Conservation (phyloP, 2,113 vertebrate genomes). For the Sebastes fasciatus region DNA sequence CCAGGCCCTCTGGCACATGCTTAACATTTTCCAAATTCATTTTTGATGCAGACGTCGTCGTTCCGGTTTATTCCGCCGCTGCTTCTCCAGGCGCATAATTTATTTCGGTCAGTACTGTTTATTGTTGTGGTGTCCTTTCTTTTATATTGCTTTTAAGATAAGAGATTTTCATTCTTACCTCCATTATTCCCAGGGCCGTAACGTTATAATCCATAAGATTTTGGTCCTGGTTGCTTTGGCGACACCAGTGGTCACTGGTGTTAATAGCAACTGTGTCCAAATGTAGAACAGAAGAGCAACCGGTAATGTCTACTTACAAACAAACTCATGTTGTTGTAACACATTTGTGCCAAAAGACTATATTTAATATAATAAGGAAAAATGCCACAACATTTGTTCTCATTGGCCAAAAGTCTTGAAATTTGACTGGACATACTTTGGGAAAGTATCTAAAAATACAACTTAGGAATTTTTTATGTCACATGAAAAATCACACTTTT, state of each 20-base stretch:
- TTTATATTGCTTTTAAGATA: neutral
- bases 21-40: constrained; percentile 15
- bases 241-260: neutral
- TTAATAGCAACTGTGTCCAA: neutral
- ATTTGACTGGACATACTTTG: too few relatives aligned
- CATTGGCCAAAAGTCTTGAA: too few relatives aligned
- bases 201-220: neutral
- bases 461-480: too few relatives aligned
- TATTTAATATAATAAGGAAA: too few relatives aligned
- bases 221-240: neutral
- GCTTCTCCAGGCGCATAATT: neutral
- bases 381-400: too few relatives aligned
- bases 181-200: neutral
- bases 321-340: neutral
- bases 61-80: neutral
- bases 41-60: constrained; percentile 6
- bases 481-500: too few relatives aligned
- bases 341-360: too few relatives aligned
- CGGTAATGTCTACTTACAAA: neutral
- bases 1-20: neutral
- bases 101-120: neutral
- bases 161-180: neutral
- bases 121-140: neutral
- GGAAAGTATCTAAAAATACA: too few relatives aligned
- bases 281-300: neutral